phyloP scores from a whole-genome alignment of 2,113 vertebrate genomes.

The Bufo bufo region DNA sequence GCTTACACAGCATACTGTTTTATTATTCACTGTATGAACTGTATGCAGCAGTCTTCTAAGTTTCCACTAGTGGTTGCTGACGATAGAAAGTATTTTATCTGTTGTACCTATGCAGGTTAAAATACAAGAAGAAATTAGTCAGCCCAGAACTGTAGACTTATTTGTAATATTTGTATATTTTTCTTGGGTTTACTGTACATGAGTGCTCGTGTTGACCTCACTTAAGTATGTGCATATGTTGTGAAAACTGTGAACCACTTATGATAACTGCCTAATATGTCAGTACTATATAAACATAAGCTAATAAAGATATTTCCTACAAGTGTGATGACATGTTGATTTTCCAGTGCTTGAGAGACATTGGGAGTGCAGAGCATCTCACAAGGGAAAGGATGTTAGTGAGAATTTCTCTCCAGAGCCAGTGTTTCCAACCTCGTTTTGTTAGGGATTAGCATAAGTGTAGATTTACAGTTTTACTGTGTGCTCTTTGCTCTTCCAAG shows the following conservation, averaged over 20 bases:
- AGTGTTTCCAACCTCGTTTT: neutral
- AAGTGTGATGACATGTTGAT: neutral
- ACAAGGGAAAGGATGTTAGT: neutral
- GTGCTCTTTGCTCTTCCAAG: neutral
- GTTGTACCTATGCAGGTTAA: too few relatives aligned
- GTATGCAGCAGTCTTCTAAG: too few relatives aligned
- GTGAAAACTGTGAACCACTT: neutral
- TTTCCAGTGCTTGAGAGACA: neutral
- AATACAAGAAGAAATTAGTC: neutral
- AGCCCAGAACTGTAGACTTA: neutral
- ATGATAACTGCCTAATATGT: neutral
- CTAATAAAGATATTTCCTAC: neutral
- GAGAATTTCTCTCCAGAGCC: neutral
- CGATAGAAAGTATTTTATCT: too few relatives aligned
- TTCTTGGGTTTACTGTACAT: neutral
- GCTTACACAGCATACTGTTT: too few relatives aligned
- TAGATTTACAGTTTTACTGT: slow-evolving; percentile 20
- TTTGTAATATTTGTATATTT: neutral
- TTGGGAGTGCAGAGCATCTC: neutral
- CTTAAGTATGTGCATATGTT: neutral
- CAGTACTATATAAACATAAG: neutral
- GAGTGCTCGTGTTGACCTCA: neutral
- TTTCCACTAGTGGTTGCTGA: too few relatives aligned
- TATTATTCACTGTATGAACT: too few relatives aligned
- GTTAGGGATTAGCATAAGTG: slow-evolving; percentile 20